Evolutionary conservation across 2,797 vertebrate genomes (phyloP).

Genomic region (Myotis myotis): DNA sequence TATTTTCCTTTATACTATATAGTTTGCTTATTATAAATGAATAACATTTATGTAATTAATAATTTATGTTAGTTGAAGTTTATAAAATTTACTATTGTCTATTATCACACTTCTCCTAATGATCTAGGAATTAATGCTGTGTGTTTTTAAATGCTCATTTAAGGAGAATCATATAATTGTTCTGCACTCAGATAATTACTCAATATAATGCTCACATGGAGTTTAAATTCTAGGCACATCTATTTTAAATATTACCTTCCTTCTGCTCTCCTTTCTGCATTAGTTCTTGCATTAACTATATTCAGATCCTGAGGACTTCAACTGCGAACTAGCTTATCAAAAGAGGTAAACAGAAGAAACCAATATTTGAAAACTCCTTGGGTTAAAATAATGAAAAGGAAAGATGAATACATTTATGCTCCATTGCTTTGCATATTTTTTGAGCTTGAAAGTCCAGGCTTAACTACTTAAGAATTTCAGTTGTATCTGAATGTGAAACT

Average conservation of each 20-base stretch:
- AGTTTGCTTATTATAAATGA: background rate
- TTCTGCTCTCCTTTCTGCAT: background rate
- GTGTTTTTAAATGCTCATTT: background rate
- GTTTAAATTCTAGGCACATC: no score
- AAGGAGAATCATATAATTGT: background rate
- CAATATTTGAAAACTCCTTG: background rate
- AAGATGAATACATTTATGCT: background rate
- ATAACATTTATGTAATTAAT: background rate
- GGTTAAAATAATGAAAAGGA: slow-evolving; percentile 23
- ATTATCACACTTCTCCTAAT: background rate
- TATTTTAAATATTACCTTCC: background rate
- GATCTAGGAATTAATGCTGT: background rate
- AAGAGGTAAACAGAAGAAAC: background rate
- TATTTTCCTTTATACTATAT: background rate
- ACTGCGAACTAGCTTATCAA: background rate
- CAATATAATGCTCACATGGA: background rate
- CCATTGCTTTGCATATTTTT: background rate
- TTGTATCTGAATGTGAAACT: slow-evolving; percentile 2
- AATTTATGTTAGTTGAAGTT: background rate
- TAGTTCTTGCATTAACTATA: background rate
- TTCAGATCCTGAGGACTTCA: background rate
- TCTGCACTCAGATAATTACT: background rate
- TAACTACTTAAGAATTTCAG: background rate
- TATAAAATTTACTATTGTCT: background rate
- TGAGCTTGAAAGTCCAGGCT: background rate